Conservation (phyloP, 2,888 invertebrate species). For the Nomada ferruginata region DNA sequence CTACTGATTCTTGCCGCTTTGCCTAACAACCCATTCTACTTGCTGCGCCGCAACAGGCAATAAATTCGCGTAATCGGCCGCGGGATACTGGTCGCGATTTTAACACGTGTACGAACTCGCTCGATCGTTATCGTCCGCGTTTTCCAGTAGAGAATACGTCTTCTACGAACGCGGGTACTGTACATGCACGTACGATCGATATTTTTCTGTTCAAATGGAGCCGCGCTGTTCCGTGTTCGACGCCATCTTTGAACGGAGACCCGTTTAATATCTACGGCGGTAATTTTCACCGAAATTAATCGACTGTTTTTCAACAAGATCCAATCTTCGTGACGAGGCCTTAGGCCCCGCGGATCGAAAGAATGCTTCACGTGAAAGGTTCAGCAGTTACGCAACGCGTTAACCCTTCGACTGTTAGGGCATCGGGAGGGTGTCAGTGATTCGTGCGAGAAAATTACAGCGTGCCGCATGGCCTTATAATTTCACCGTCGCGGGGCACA, state of each 20-base stretch:
- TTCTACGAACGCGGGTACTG: not conserved
- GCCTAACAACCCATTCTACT: slow-evolving; percentile 58
- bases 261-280: no score
- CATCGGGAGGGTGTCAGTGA: slow-evolving; percentile 26
- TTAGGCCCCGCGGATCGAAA: not conserved
- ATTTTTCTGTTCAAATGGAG: slow-evolving; percentile 21
- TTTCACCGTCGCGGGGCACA: slow-evolving; percentile 58
- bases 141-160: slow-evolving; percentile 13
- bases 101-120: slow-evolving; percentile 53
- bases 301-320: no score
- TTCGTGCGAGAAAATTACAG: slow-evolving; percentile 67
- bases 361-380: not conserved
- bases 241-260: no score
- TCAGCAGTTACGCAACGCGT: slow-evolving; percentile 15
- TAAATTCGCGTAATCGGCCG: slow-evolving; percentile 45
- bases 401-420: not conserved
- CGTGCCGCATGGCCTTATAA: slow-evolving; percentile 47
- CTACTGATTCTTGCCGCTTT: slow-evolving; percentile 51
- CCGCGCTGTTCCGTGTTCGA: slow-evolving; percentile 1
- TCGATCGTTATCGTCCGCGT: slow-evolving; percentile 42
- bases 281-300: no score
- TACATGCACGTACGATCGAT: not conserved
- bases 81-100: slow-evolving; percentile 20
- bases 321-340: slow-evolving; percentile 1
- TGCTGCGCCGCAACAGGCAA: slow-evolving; percentile 29